Conservation (phyloP, 2,888 invertebrate species). For the Drosophila neonasuta region DNA sequence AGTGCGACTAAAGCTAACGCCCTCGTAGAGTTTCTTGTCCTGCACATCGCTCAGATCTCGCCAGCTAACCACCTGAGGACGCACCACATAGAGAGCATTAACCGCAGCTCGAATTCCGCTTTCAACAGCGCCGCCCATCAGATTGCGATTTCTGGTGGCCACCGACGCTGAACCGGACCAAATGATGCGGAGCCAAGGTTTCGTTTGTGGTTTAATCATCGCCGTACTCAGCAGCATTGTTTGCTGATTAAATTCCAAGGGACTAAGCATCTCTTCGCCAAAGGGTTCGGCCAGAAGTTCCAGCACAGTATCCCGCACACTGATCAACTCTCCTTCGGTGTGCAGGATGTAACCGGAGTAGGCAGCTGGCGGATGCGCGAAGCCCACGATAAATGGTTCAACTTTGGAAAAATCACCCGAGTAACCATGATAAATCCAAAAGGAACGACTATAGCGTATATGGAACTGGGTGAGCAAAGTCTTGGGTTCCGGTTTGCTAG, state of each 20-base stretch:
- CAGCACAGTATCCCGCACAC: constrained; percentile 57
- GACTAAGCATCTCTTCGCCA: constrained; percentile 75
- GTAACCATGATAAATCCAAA: constrained; percentile 73
- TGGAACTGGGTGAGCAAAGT: constrained; percentile 70
- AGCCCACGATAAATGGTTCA: constrained; percentile 71
- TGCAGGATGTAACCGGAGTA: constrained; percentile 76
- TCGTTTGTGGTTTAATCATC: constrained; percentile 63
- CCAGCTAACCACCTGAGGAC: constrained; percentile 80
- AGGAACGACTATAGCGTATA: constrained; percentile 67
- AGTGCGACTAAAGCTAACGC: constrained; percentile 29
- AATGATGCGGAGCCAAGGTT: constrained; percentile 79
- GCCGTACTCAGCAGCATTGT: constrained; percentile 65
- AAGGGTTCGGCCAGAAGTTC: constrained; percentile 65
- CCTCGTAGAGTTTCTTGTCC: constrained; percentile 44
- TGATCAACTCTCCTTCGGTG: constrained; percentile 45
- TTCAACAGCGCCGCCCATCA: constrained; percentile 80
- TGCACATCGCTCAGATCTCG: constrained; percentile 76
- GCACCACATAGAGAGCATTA: constrained; percentile 72
- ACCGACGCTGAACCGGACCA: constrained; percentile 79
- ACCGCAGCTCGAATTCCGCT: constrained; percentile 80
- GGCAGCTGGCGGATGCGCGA: constrained; percentile 56
- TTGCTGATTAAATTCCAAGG: constrained; percentile 58
- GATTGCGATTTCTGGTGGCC: constrained; percentile 78
- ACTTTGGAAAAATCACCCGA: constrained; percentile 72
- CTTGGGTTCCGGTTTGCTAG: neutral